Base-by-base conservation (phyloP, 2,113 vertebrate genomes). In the Tinamus guttatus region DNA sequence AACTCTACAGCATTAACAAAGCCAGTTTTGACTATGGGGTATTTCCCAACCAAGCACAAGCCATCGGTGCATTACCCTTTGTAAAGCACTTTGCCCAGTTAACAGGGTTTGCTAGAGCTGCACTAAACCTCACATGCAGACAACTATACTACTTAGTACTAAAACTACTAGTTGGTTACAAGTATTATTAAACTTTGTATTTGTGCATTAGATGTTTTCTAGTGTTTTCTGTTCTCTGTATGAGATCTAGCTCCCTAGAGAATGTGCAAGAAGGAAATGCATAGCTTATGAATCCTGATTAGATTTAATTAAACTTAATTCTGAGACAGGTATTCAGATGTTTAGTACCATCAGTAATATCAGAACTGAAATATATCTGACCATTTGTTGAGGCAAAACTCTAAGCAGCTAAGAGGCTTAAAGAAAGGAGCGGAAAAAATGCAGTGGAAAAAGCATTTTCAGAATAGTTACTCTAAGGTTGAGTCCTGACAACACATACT, bases 311-410 rank as follows among this genome's bases (percentile, higher is more conserved):
- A 51, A 75, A 59, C 20, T 36, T 43, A 74, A 67, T 67, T 87
- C 34, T 43, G 52, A 87, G 58, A 28, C 58, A 76, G 28, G 30
- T 38, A 41, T 7, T 21, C 40, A 54, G 13, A 64, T 0, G 4
- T 21, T 54, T 11, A 67, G 27, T 25, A 2, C 0, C 17, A 82
- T 58, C 65, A 85, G 38, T 25, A 2, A 0, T 19, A 82, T 58
- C 65, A 85, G 38, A 76, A 71, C 52, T 13, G 15, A 51, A 81
- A 58, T 30, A 24, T 3, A 73, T 77, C 40, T 51, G 45, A 47
- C 20, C 56, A 14, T 11, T 63, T 14, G 9, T 1, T n/a, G 24
- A 94, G 32, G 24, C 9, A 51, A 9, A 89, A 86, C 60, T 93
- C 52, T 71, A 76, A 89, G 32, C 43, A 79, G 24, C 32, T 56